These are phyloP conservation scores for Amazona vittata DNA, from an alignment of 2,113 vertebrate species.

Conservation along the genomic window DNA sequence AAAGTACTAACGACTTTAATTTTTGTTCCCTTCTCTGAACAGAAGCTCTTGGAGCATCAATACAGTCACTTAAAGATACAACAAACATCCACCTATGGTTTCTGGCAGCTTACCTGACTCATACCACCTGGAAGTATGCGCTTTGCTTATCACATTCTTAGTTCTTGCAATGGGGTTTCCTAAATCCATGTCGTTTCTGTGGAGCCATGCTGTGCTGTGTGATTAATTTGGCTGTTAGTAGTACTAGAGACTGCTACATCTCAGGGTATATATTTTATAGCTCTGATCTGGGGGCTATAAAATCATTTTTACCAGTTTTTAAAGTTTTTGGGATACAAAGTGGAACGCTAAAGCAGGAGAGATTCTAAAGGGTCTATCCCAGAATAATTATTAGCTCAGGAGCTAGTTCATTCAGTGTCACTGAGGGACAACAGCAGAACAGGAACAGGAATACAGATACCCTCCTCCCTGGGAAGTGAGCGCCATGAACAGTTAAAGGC, in stretches of 20 bases:
- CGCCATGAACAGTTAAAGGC: not conserved
- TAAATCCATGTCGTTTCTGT: not conserved
- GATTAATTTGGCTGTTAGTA: not conserved
- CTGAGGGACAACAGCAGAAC: not conserved
- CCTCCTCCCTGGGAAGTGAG: not conserved
- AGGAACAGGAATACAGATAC: not conserved
- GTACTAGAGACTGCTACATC: not conserved
- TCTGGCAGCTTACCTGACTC: not conserved
- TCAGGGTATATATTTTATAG: not conserved
- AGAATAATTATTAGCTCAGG: not conserved
- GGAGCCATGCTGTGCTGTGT: not conserved
- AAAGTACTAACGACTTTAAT: not conserved
- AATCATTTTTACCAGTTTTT: not conserved
- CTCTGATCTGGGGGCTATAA: not conserved
- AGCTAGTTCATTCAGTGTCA: not conserved
- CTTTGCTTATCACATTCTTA: not conserved
- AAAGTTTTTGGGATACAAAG: not conserved
- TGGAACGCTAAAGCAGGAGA: not conserved
- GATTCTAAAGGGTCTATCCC: not conserved
- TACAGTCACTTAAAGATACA: not conserved
- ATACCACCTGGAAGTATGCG: not conserved
- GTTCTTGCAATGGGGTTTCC: not conserved
- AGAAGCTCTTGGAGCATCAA: not conserved
- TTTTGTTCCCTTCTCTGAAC: not conserved
- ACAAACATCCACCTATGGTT: not conserved